These are phyloP conservation scores for Callimico goeldii DNA, from an alignment of 2,797 vertebrate genomes.

Conservation along the genomic window DNA sequence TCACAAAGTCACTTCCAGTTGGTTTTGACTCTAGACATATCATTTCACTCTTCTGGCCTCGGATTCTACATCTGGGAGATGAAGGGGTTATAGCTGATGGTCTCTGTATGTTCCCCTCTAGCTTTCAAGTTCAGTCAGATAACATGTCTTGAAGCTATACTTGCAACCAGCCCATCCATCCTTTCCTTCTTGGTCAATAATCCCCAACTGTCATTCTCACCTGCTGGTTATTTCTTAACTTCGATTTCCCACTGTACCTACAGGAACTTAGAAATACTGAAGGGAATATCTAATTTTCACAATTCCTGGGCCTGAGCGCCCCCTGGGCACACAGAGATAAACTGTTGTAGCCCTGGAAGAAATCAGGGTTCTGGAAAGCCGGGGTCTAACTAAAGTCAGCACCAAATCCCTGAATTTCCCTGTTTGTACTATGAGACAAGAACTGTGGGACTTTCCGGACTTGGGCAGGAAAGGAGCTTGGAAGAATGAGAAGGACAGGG, in stretches of 20 bases:
- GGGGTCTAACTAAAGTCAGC: background rate
- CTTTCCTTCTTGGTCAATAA: background rate
- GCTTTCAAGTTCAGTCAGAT: background rate
- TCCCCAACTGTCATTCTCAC: background rate
- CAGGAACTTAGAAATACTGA: background rate
- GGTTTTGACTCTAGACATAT: background rate
- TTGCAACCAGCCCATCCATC: background rate
- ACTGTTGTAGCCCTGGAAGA: background rate
- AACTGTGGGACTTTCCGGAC: background rate
- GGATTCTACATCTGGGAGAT: background rate
- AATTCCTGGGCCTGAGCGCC: constrained; percentile 62
- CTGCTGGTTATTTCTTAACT: background rate
- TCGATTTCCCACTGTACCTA: background rate
- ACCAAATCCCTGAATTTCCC: constrained; percentile 10
- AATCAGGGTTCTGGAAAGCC: background rate
- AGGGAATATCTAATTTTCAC: background rate
- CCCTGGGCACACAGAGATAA: constrained; percentile 50
- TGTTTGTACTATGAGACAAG: background rate
- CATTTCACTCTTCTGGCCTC: background rate
- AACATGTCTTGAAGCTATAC: background rate
- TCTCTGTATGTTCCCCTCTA: background rate
- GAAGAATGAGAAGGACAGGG: background rate
- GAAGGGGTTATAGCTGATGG: background rate
- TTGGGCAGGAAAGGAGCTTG: background rate
- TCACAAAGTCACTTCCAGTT: background rate